Conservation (phyloP, 2,888 invertebrate species). For the Scaptomyza flava region DNA sequence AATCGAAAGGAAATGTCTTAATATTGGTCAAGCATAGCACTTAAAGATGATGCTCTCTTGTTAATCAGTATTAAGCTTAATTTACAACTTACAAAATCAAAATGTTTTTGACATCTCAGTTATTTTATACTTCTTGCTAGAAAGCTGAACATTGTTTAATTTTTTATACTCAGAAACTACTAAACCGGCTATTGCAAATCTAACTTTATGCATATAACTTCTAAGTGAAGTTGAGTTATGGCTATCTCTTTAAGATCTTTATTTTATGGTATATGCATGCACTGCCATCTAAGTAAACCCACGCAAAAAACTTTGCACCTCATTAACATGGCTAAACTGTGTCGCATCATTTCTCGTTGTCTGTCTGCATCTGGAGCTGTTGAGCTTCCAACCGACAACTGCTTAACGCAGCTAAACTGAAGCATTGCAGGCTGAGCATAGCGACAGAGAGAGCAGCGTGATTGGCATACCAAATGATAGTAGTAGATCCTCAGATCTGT, state of each 20-base stretch:
- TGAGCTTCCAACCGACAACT: conserved; percentile 10
- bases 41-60: neutral
- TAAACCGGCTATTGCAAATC: neutral
- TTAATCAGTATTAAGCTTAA: neutral
- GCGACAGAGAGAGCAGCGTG: conserved; percentile 32
- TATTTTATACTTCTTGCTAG: too few species aligned
- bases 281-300: conserved; percentile 4
- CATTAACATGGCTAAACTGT: conserved; percentile 63
- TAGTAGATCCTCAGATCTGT: conserved; percentile 56
- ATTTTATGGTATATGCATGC: neutral
- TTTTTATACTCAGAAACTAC: neutral
- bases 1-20: conserved; percentile 27
- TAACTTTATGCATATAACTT: neutral
- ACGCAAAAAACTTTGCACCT: conserved; percentile 42
- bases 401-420: conserved; percentile 19
- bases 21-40: conserved; percentile 14
- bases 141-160: neutral
- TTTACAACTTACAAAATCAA: neutral
- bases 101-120: too few species aligned
- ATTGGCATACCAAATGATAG: conserved; percentile 57
- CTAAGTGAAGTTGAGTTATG: neutral
- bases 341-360: conserved; percentile 32
- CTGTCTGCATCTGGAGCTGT: conserved; percentile 11
- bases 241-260: neutral
- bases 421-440: conserved; percentile 22